Evolutionary conservation across 2,113 vertebrate species (phyloP).

Genomic region (Paramisgurnus dabryanus): DNA sequence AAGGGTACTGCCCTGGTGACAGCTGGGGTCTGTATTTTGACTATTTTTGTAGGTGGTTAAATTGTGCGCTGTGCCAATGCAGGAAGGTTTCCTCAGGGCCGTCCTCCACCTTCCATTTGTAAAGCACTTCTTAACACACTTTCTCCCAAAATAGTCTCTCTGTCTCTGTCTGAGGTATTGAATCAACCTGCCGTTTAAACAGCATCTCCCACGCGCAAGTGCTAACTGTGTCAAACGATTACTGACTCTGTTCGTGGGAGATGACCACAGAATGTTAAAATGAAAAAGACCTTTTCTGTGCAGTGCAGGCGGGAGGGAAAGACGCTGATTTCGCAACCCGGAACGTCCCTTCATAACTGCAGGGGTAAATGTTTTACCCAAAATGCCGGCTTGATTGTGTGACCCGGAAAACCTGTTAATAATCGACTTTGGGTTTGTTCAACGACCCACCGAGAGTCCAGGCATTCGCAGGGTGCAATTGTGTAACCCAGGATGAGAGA

Average conservation of each 20-base stretch:
- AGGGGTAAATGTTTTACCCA: constrained; percentile 29
- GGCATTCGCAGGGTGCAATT: background rate
- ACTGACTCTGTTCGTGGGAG: constrained; percentile 9
- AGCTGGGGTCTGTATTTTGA: too few species aligned
- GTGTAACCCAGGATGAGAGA: background rate
- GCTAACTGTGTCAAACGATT: background rate
- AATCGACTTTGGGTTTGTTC: constrained; percentile 29
- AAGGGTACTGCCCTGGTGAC: too few species aligned
- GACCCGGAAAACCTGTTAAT: constrained; percentile 36
- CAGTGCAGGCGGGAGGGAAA: background rate
- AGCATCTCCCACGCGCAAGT: constrained; percentile 16
- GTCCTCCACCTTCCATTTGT: constrained; percentile 12
- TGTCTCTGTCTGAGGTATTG: constrained; percentile 19
- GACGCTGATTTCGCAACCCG: background rate
- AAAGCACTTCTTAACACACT: background rate
- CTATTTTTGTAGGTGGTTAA: background rate
- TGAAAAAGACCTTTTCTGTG: constrained; percentile 14
- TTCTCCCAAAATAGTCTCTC: background rate
- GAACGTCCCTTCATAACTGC: background rate
- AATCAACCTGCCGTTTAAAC: constrained; percentile 19
- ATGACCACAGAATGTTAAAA: constrained; percentile 15
- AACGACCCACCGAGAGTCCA: constrained; percentile 15
- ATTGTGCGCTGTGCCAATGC: background rate
- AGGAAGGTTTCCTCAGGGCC: background rate
- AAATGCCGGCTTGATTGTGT: background rate